Base-by-base conservation (phyloP, 2,113 vertebrate species). In the Aptenodytes forsteri region DNA sequence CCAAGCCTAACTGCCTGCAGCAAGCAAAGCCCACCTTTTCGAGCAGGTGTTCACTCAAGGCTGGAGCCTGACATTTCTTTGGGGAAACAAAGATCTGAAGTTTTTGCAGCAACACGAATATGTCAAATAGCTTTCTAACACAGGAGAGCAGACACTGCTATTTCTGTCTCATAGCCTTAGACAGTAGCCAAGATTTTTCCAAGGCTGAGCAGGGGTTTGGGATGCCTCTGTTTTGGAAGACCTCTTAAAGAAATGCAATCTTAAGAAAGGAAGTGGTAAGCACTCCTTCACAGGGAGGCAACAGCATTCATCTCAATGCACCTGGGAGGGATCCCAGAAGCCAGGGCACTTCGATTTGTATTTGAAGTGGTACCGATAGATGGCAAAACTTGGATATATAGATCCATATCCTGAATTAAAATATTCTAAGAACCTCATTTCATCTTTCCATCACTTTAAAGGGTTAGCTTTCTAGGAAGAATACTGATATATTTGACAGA, bases 1-100 rank as follows among this genome's bases (percentile, higher is more conserved):
- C 34, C 25, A 49, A 1, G 12, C 21, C 55, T 47, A 69, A n/a
- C 36, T 62, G 55, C 44, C 27, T 54, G 67, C 49, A 66, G 54
- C 27, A 58, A 89, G 49, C 21, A 76, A 73, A 88, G 44, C 40
- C 67, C 83, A 26, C 13, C 40, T 83, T 80, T 32, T 32, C 2
- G 3, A 83, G 55, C 23, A 70, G 72, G 42, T 20, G 1, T 32
- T 81, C 46, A 16, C 27, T 58, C 44, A 20, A 73, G 55, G 46
- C 25, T 66, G 1, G 0, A 95, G 27, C 71, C 49, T 93, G 83
- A 89, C 5, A 0, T 70, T 73, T 92, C 89, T 87, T 26, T 54
- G 50, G 64, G 32, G 72, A 89, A 93, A 77, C 64, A 96, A 87
- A 92, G 83, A 89, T 81, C 81, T 59, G 83, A 95, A 66, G 54